Evolutionary conservation across 1,140 invertebrate species (phyloP), one percentile per base, ranked within the genome.

Genomic region (Drosophila bocki): DNA sequence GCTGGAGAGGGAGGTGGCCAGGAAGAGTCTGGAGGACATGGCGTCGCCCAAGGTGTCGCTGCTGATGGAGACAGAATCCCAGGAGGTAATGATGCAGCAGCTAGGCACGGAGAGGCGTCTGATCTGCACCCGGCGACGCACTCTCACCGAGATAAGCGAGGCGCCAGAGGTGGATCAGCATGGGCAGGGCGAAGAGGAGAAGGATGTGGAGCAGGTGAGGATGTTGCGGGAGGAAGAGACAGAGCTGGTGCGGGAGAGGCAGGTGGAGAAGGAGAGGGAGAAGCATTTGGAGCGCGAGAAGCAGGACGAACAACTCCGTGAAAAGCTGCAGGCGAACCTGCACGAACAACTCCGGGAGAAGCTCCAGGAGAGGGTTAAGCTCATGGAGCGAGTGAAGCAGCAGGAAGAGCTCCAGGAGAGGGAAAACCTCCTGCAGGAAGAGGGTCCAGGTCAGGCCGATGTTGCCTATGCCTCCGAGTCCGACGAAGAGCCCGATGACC

Each of bases 381-480:
- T 45, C 29, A 22, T 65, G 39, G 44, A 65, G 12, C 17, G 42
- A 12, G 37, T 44, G 15, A 64, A 45, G 26, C 48, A 13, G 50
- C 35, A 35, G 33, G 32, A 42, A 39, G 42, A 39, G 13, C 17
- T 15, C 6, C 26, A 22, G 15, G 11, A 48, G 19, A 17, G 17
- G 8, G 53, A 56, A 15, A n/a, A 39, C 13, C 35, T 33, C 1
- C 62, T 53, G 4, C 13, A 57, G 22, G 17, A 3, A 33, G 22
- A 39, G 37, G 5, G 39, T 8, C 1, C 7, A 0, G 26, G 41
- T 0, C 15, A 37, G 15, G 61, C 41, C n/a, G 92, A 92, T 68
- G 91, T 92, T n/a, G 79, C 75, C 17, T 93, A 92, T 53, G 92
- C 86, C 12, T 88, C 91, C 15, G 91, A 91, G 15, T 80, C 80